Conservation (phyloP, 2,888 invertebrate species). For the Oxystoma pomonae region DNA sequence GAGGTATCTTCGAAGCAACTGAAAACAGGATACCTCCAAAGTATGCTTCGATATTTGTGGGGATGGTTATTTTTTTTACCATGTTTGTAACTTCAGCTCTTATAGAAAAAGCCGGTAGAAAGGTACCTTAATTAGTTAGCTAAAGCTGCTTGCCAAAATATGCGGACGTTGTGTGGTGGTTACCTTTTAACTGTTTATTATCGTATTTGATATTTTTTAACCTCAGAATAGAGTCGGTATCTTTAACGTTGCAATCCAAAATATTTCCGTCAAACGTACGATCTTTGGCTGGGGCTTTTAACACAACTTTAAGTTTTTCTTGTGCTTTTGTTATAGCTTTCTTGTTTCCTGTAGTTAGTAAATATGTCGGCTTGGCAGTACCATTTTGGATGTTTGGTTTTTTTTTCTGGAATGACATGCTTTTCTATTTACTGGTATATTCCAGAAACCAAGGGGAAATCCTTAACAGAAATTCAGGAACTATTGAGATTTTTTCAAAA, state of each 20-base stretch:
- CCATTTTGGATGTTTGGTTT: constrained; percentile 68
- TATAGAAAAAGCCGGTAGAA: constrained; percentile 70
- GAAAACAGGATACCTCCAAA: constrained; percentile 58
- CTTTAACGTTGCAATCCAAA: constrained; percentile 62
- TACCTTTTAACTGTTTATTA: constrained; percentile 66
- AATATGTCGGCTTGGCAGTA: constrained; percentile 56
- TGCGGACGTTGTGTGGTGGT: constrained; percentile 52
- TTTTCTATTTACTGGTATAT: constrained; percentile 27
- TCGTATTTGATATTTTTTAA: constrained; percentile 68
- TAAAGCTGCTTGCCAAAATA: constrained; percentile 36
- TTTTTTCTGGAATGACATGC: constrained; percentile 20
- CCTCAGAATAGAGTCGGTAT: constrained; percentile 63
- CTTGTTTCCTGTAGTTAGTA: constrained; percentile 58
- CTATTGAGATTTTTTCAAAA: too few relatives aligned
- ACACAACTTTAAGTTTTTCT: constrained; percentile 70
- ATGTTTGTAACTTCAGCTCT: constrained; percentile 67
- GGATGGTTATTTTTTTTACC: constrained; percentile 66
- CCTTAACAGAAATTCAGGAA: constrained; percentile 74
- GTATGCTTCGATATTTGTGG: constrained; percentile 69
- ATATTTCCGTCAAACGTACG: constrained; percentile 64
- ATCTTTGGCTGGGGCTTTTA: constrained; percentile 55
- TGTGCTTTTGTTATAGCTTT: constrained; percentile 71
- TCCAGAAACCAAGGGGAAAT: constrained; percentile 76
- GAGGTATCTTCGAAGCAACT: constrained; percentile 68
- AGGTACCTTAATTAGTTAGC: constrained; percentile 48